Conservation (phyloP, 2,888 invertebrate genomes). For the Microplitis deprimator region DNA sequence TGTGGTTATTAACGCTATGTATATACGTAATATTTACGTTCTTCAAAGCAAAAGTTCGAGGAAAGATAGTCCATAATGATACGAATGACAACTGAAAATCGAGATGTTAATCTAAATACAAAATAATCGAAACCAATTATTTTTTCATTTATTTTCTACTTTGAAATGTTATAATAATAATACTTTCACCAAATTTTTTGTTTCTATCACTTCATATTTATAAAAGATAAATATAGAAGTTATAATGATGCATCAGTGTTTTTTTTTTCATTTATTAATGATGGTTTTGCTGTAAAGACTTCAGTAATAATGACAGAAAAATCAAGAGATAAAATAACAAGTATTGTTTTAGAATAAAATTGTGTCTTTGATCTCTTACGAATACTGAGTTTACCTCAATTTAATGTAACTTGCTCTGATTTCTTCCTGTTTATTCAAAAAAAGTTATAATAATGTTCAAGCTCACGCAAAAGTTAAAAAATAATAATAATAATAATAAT, state of each 20-base stretch:
- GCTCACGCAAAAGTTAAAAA: not conserved
- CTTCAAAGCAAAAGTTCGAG: not conserved
- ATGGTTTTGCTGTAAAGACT: not conserved
- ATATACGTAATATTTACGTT: not conserved
- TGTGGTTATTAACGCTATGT: not conserved
- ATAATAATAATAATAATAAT: too few relatives aligned
- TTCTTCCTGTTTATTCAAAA: constrained; percentile 45
- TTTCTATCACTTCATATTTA: not conserved
- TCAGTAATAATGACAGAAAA: not conserved
- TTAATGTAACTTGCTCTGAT: constrained; percentile 7
- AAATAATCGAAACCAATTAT: not conserved
- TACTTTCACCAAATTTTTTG: not conserved
- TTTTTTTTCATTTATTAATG: not conserved
- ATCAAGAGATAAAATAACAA: not conserved
- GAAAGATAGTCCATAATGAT: not conserved
- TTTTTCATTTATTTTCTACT: not conserved
- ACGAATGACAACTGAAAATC: not conserved
- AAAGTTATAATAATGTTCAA: not conserved
- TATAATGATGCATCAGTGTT: not conserved
- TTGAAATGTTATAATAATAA: not conserved
- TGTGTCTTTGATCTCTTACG: constrained; percentile 9
- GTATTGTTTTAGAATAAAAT: constrained; percentile 2
- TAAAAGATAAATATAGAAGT: not conserved
- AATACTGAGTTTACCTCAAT: constrained; percentile 18
- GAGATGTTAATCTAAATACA: not conserved